Evolutionary conservation across 2,113 vertebrate species (phyloP).

Genomic region (Poeciliopsis occidentalis): DNA sequence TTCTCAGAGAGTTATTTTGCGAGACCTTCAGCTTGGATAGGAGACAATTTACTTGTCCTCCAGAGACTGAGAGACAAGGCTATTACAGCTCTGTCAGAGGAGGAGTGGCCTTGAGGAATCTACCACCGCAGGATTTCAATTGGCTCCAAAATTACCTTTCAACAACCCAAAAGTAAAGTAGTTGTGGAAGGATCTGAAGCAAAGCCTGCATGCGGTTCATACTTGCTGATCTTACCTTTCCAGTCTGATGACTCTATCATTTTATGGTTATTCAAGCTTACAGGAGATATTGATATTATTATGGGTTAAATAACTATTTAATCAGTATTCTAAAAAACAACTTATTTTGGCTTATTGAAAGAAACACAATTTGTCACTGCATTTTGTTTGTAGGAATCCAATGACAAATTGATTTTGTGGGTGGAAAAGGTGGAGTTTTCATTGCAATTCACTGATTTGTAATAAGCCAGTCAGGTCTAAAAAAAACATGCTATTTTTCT

Average conservation of each 20-base stretch:
- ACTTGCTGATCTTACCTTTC: constrained; percentile 1
- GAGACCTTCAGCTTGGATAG: constrained; percentile 39
- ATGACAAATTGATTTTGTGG: too few species aligned
- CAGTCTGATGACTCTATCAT: not conserved
- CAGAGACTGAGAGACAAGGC: constrained; percentile 65
- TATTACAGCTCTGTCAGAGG: constrained; percentile 70
- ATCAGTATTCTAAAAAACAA: too few species aligned
- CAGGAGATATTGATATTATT: not conserved
- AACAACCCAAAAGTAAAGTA: constrained; percentile 43
- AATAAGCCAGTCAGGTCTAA: too few species aligned
- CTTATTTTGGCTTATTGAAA: too few species aligned
- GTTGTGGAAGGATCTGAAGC: constrained; percentile 25
- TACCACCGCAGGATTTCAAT: constrained; percentile 58
- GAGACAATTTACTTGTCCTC: constrained; percentile 32
- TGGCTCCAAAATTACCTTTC: constrained; percentile 64
- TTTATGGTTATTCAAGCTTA: not conserved
- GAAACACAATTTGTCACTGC: too few species aligned
- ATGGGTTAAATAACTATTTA: not conserved
- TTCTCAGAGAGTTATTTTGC: constrained; percentile 39
- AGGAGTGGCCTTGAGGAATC: constrained; percentile 55
- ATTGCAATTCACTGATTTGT: too few species aligned
- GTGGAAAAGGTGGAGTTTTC: too few species aligned
- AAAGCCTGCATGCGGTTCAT: constrained; percentile 6
- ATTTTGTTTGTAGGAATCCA: too few species aligned
- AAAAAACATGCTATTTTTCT: too few species aligned